Conservation (phyloP, 2,888 invertebrate species). For the Parascotia fuliginaria region DNA sequence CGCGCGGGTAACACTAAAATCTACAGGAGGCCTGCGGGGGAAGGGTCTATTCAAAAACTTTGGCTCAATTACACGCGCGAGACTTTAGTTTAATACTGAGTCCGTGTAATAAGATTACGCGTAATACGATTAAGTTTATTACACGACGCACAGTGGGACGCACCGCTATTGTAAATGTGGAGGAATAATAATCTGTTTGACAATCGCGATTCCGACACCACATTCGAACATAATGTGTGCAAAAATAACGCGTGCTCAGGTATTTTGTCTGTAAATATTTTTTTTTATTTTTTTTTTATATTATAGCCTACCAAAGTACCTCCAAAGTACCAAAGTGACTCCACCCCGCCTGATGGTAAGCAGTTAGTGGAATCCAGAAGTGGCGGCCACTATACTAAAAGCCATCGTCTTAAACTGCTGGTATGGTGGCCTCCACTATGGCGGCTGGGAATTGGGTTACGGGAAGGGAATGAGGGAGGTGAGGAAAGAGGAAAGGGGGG, state of each 20-base stretch:
- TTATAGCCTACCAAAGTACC: no score
- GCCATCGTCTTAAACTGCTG: no score
- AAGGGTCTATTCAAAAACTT: slow-evolving; percentile 48
- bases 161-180: slow-evolving; percentile 37
- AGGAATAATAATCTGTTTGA: slow-evolving; percentile 37
- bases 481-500: no score
- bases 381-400: no score
- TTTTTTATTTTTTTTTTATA: no score
- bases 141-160: slow-evolving; percentile 37
- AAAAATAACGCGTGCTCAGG: slow-evolving; percentile 24
- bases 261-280: slow-evolving; percentile 38
- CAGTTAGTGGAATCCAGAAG: no score
- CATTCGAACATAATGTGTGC: slow-evolving; percentile 26
- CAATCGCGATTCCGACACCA: slow-evolving; percentile 26
- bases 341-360: no score
- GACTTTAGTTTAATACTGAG: slow-evolving; percentile 47
- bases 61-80: slow-evolving; percentile 47
- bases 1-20: slow-evolving; percentile 31
- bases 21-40: slow-evolving; percentile 18
- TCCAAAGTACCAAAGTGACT: no score
- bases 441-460: no score
- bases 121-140: slow-evolving; percentile 44
- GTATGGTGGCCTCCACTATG: no score
- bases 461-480: no score
- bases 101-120: slow-evolving; percentile 47